phyloP scores from a whole-genome alignment of 1,140 invertebrate species.

The Drosophila ercepeae region DNA sequence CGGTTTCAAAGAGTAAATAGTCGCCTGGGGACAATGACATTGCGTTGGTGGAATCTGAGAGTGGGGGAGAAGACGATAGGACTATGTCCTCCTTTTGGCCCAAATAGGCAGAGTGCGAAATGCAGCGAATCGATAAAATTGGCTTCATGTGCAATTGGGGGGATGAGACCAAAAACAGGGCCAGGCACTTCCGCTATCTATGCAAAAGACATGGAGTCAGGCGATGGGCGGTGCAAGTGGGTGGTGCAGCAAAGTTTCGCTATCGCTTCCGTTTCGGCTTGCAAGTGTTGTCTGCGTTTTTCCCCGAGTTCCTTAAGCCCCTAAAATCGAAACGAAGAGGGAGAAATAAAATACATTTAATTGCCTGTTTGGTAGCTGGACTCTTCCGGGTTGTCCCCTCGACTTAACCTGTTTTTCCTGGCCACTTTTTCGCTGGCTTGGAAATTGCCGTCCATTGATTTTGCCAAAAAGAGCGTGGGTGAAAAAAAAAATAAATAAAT shows the following conservation, averaged over 20 bases:
- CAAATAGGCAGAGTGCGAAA: conserved; percentile 54
- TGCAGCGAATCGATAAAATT: conserved; percentile 67
- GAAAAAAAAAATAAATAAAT: conserved; percentile 34
- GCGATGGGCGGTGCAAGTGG: neutral
- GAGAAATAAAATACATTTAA: conserved; percentile 47
- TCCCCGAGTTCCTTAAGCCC: conserved; percentile 14
- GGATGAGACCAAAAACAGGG: conserved; percentile 19
- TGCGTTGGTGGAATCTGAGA: conserved; percentile 5
- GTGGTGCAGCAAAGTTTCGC: conserved; percentile 16
- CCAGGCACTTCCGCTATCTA: conserved; percentile 39
- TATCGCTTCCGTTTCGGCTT: conserved; percentile 10
- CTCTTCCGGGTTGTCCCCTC: conserved; percentile 22
- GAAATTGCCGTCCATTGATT: conserved; percentile 48
- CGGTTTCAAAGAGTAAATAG: conserved; percentile 27
- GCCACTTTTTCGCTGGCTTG: conserved; percentile 28
- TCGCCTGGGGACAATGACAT: conserved; percentile 54
- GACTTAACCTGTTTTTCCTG: conserved; percentile 23
- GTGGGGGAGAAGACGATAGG: neutral
- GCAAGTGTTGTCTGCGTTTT: conserved; percentile 52
- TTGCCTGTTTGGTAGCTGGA: conserved; percentile 45
- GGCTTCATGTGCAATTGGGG: conserved; percentile 40
- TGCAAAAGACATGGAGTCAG: conserved; percentile 8
- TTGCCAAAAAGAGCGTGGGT: neutral
- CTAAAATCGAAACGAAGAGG: neutral
- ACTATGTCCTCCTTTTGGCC: conserved; percentile 3